Conservation (phyloP, 2,888 invertebrate genomes). For the Mesorhabditis spiculigera region DNA sequence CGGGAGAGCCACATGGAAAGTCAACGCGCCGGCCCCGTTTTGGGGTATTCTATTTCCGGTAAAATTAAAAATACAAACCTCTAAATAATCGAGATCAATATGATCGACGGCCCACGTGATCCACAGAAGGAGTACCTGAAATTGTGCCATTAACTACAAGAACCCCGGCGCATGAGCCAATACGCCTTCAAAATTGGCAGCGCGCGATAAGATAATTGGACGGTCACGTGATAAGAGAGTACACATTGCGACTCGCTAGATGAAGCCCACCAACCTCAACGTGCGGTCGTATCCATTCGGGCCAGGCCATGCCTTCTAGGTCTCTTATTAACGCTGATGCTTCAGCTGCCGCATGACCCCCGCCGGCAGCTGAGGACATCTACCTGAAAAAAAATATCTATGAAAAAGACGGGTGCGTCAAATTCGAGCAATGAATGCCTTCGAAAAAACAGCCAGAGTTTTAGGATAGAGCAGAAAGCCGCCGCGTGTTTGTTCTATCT, state of each 20-base stretch:
- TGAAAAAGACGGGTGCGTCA: neutral
- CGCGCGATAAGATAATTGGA: neutral
- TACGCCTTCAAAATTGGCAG: neutral
- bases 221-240: neutral
- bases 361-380: constrained; percentile 4
- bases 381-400: neutral
- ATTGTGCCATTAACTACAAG: neutral
- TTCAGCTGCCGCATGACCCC: neutral
- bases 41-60: neutral
- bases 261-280: constrained; percentile 33
- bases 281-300: constrained; percentile 53
- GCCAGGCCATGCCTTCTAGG: constrained; percentile 46
- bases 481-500: no score
- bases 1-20: no score
- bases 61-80: constrained; percentile 30
- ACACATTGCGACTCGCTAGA: no score
- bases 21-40: neutral
- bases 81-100: constrained; percentile 54
- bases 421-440: neutral
- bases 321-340: neutral
- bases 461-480: no score
- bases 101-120: constrained; percentile 51
- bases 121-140: constrained; percentile 36
- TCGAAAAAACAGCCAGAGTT: no score
- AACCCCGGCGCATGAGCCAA: neutral